Evolutionary conservation across 2,797 vertebrate species (phyloP).

Genomic region (Sebastes dallii): DNA sequence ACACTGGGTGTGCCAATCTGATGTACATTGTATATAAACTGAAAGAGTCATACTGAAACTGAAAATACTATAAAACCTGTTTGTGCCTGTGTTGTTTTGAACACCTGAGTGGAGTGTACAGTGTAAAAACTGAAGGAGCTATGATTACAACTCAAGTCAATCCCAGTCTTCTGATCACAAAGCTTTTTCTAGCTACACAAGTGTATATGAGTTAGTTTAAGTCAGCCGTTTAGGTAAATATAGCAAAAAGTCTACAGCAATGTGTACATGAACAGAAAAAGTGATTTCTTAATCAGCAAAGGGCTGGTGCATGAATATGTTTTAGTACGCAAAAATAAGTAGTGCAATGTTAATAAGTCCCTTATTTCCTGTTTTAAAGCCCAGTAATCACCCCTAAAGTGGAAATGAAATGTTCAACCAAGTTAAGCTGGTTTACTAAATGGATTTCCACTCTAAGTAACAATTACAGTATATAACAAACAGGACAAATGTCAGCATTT

Average conservation of each 20-base stretch:
- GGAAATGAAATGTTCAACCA: too few relatives aligned
- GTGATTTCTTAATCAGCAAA: background rate
- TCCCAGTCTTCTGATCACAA: background rate
- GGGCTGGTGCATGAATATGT: background rate
- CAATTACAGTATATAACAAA: too few relatives aligned
- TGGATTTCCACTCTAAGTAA: too few relatives aligned
- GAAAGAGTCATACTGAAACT: background rate
- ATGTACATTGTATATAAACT: background rate
- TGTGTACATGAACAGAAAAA: background rate
- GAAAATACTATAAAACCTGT: background rate
- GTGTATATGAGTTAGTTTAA: background rate
- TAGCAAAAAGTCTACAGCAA: background rate
- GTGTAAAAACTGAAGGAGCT: background rate
- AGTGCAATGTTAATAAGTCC: background rate
- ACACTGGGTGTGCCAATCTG: background rate
- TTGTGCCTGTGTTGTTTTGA: background rate
- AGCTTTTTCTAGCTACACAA: background rate
- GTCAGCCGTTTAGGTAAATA: background rate
- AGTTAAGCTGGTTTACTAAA: too few relatives aligned
- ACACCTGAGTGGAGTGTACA: conserved; percentile 34
- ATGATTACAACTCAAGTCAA: background rate
- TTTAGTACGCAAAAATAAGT: background rate
- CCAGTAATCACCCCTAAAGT: background rate
- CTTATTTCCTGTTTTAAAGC: conserved; percentile 22
- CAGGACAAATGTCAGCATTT: too few relatives aligned